Evolutionary conservation across 2,113 vertebrate genomes (phyloP).

Genomic region (Petroica traversi): DNA sequence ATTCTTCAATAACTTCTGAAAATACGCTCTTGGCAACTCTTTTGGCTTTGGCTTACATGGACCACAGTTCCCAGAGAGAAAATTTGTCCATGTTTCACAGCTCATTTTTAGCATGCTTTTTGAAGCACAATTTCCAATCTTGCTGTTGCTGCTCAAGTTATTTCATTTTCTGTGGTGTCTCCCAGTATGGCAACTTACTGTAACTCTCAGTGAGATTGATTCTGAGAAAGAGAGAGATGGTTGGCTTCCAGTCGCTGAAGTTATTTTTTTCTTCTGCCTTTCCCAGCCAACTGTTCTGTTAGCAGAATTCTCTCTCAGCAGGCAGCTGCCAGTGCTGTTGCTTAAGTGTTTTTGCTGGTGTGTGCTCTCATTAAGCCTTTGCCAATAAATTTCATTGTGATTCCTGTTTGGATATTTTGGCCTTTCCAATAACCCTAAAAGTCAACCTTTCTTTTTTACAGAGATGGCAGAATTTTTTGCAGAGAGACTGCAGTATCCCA

Average conservation of each 20-base stretch:
- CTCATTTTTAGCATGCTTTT: not conserved
- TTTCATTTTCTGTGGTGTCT: not conserved
- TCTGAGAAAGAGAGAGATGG: not conserved
- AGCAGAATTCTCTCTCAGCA: not conserved
- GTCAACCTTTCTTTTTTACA: not conserved
- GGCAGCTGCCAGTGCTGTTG: not conserved
- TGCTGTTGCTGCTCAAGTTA: not conserved
- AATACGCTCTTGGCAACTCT: not conserved
- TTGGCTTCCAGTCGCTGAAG: not conserved
- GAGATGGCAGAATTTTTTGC: not conserved
- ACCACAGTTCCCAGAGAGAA: not conserved
- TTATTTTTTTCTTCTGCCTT: not conserved
- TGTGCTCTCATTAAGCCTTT: not conserved
- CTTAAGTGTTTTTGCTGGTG: not conserved
- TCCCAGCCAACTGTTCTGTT: conserved; percentile 16
- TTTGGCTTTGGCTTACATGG: not conserved
- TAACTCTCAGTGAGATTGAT: not conserved
- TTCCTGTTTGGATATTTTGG: not conserved
- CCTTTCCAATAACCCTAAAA: not conserved
- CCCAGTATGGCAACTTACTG: not conserved
- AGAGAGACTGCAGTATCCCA: not conserved
- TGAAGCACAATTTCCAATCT: not conserved
- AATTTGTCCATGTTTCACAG: not conserved
- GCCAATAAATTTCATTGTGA: not conserved
- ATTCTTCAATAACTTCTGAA: not conserved